Evolutionary conservation across 2,797 vertebrate species (phyloP).

Genomic region (Crocodylus rhombifer): DNA sequence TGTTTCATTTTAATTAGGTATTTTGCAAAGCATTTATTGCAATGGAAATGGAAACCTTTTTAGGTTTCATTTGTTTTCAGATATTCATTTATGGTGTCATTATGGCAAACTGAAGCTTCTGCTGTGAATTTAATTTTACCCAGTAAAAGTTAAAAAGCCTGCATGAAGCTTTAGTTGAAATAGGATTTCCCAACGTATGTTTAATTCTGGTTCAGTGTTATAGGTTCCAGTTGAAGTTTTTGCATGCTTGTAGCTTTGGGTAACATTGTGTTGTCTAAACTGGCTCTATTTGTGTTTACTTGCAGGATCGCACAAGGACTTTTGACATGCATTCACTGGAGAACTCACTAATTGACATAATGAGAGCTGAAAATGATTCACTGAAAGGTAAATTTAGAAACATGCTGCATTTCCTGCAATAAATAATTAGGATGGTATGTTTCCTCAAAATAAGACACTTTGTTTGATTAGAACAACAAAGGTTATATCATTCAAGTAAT

Average conservation of each 20-base stretch:
- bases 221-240: neutral
- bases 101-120: neutral
- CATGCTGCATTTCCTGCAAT: conserved; percentile 48
- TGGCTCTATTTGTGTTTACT: conserved; percentile 77
- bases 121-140: neutral
- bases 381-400: conserved; percentile 93
- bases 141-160: neutral
- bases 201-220: neutral
- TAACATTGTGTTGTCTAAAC: conserved; percentile 47
- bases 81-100: neutral
- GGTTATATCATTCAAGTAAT: neutral
- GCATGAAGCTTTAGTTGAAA: neutral
- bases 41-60: neutral
- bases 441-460: conserved; percentile 1
- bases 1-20: neutral
- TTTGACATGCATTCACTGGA: conserved; percentile 99
- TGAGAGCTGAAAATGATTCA: conserved; percentile 99
- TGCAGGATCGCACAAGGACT: conserved; percentile 95
- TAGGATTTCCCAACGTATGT: neutral
- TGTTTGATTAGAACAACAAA: conserved; percentile 3
- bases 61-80: neutral
- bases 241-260: neutral
- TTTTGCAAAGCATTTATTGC: neutral
- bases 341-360: conserved; percentile 99
- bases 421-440: conserved; percentile 30